Conservation (phyloP, 2,888 invertebrate species). For the Chymomyza caudatula region DNA sequence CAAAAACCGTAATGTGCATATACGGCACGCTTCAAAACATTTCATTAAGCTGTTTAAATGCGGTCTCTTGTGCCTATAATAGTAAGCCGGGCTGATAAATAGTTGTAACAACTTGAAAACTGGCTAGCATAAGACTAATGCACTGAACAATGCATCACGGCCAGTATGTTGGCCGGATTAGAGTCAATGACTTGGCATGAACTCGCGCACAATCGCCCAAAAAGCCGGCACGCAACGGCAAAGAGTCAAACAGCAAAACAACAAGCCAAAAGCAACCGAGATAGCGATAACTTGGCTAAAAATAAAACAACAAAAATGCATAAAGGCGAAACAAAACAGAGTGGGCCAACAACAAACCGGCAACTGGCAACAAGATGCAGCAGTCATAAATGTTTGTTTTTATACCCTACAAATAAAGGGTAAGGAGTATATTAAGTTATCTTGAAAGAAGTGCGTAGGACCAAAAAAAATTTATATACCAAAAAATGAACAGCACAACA, state of each 20-base stretch:
- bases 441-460: no score
- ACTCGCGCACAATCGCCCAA: constrained; percentile 52
- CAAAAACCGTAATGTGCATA: not conserved
- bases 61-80: not conserved
- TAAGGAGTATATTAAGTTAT: no score
- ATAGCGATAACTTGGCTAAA: constrained; percentile 42
- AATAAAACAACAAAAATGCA: constrained; percentile 36
- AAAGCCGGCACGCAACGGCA: constrained; percentile 6
- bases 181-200: constrained; percentile 64
- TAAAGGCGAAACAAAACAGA: not conserved
- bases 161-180: not conserved
- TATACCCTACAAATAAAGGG: no score
- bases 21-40: not conserved
- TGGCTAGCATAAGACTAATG: constrained; percentile 10
- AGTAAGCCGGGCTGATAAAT: not conserved
- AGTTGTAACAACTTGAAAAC: no score
- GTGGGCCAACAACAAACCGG: not conserved
- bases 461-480: no score
- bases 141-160: constrained; percentile 9
- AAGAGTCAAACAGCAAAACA: not conserved
- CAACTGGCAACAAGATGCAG: not conserved
- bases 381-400: not conserved
- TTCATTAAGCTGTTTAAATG: not conserved
- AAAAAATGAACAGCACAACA: no score
- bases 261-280: constrained; percentile 14